Evolutionary conservation across 2,797 vertebrate genomes (phyloP).

Genomic region (Muscicapa comitata): DNA sequence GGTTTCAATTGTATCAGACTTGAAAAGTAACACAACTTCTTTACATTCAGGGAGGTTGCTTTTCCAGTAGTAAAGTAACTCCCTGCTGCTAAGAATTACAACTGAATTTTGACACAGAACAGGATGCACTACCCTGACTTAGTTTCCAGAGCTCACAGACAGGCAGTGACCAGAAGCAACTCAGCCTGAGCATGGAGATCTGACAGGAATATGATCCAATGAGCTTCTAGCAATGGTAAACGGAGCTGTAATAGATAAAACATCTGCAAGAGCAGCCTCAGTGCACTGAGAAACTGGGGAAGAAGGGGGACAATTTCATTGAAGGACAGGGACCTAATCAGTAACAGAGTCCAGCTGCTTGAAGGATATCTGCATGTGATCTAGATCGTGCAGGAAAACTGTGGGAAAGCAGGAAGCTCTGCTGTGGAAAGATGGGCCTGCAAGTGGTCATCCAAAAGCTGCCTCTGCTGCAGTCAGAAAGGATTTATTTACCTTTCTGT

Average conservation of each 20-base stretch:
- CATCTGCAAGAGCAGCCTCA: neutral
- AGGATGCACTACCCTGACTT: neutral
- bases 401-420: neutral
- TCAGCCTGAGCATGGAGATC: neutral
- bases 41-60: neutral
- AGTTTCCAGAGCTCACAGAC: neutral
- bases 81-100: neutral
- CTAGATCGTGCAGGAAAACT: neutral
- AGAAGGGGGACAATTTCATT: neutral
- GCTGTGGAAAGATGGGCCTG: neutral
- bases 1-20: neutral
- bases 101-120: neutral
- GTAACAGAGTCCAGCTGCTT: neutral
- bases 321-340: neutral
- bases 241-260: neutral
- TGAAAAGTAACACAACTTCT: slow-evolving; percentile 1
- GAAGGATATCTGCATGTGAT: neutral
- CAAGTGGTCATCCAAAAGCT: neutral
- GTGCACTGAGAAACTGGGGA: neutral
- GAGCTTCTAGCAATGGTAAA: neutral
- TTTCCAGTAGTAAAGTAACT: neutral
- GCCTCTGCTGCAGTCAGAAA: neutral
- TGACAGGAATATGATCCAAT: neutral
- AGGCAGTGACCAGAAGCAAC: neutral
- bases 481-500: neutral